A percentile compares a stretch with the other conserved stretches of the same genome.
Conservation (phyloP, 2,888 invertebrate species). For the Hymenopus coronatus region DNA sequence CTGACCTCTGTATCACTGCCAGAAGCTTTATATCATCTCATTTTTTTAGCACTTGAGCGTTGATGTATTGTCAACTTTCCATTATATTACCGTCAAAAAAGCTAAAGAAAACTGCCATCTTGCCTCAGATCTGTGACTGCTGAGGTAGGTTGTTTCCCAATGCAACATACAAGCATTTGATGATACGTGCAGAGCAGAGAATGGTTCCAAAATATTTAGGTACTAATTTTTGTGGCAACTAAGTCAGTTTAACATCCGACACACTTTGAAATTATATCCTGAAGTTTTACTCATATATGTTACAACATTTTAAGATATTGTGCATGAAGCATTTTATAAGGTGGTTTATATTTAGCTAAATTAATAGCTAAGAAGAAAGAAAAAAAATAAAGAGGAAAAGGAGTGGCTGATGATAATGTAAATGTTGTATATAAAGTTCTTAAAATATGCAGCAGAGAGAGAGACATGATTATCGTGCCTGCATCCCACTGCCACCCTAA, state of each 20-base stretch:
- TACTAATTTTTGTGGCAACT: conserved; percentile 13
- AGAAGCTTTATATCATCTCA: background rate
- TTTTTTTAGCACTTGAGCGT: background rate
- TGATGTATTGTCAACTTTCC: background rate
- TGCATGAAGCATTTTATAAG: background rate
- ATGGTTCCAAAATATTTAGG: background rate
- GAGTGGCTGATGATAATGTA: background rate
- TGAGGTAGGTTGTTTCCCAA: background rate
- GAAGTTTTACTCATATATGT: background rate
- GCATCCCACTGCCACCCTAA: background rate
- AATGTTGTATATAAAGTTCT: background rate
- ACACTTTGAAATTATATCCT: background rate
- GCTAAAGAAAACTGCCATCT: background rate
- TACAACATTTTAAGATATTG: background rate
- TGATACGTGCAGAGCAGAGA: background rate
- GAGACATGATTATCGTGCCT: background rate
- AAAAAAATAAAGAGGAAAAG: background rate
- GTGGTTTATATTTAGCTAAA: background rate
- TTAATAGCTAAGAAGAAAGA: background rate
- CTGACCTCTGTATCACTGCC: background rate
- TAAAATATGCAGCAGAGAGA: background rate
- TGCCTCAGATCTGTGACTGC: background rate
- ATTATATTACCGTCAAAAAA: background rate
- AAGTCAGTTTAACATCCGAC: background rate
- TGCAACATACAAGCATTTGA: background rate